A percentile compares a stretch with the other conserved stretches of the same genome.
Evolutionary conservation across 2,888 invertebrate species (phyloP).

Genomic region (Eueremaeus valkanovi): DNA sequence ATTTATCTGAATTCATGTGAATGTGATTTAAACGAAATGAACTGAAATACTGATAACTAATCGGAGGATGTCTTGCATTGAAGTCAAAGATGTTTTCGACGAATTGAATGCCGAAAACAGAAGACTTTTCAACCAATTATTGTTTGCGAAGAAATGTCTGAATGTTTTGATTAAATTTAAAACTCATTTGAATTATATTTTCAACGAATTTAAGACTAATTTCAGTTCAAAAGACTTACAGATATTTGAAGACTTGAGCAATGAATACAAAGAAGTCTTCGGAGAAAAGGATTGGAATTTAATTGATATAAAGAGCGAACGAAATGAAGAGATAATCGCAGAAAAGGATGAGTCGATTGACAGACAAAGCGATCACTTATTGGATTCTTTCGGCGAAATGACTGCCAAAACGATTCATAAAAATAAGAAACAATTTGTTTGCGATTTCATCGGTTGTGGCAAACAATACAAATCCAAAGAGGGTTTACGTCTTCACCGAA

Average conservation of each 20-base stretch:
- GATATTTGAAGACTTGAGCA: neutral
- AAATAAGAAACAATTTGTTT: neutral
- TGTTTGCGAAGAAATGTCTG: neutral
- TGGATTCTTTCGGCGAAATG: neutral
- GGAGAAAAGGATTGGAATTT: neutral
- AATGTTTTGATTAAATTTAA: conserved; percentile 5
- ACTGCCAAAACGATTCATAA: neutral
- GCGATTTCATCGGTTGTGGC: neutral
- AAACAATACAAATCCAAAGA: neutral
- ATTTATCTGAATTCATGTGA: too few species aligned
- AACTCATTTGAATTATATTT: neutral
- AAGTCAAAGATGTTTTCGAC: neutral
- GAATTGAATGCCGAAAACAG: neutral
- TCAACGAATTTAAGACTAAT: neutral
- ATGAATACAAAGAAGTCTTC: neutral
- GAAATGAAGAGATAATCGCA: neutral
- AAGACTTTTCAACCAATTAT: neutral
- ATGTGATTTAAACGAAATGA: too few species aligned
- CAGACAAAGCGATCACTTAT: too few species aligned
- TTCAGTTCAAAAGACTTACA: neutral
- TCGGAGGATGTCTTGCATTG: neutral
- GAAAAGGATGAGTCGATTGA: too few species aligned
- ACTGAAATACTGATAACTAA: too few species aligned
- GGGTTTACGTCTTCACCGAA: neutral
- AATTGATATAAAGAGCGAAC: neutral